A percentile compares a stretch with the other conserved stretches of the same genome.
phyloP scores from a whole-genome alignment of 2,888 invertebrate species.

The Epirrhoe tristata region DNA sequence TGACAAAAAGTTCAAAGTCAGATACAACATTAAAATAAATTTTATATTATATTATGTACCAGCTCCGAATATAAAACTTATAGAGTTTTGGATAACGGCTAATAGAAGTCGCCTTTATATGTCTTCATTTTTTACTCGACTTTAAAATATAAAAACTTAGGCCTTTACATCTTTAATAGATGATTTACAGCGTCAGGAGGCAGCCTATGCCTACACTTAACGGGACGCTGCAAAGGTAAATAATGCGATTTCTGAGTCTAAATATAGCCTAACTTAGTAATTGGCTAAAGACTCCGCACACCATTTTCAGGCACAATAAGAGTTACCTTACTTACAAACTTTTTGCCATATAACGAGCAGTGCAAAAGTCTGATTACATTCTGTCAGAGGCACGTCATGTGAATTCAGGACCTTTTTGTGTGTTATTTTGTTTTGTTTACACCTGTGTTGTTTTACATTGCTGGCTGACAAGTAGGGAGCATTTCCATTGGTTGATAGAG shows the following conservation, averaged over 20 bases:
- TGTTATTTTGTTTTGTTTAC: slow-evolving; percentile 15
- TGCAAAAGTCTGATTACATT: slow-evolving; percentile 66
- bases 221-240: no score
- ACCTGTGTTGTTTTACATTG: not conserved
- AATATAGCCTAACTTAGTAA: not conserved
- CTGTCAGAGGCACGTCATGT: slow-evolving; percentile 55
- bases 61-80: not conserved
- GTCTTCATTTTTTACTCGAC: no score
- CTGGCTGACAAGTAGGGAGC: not conserved
- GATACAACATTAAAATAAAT: slow-evolving; percentile 46
- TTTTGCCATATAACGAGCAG: slow-evolving; percentile 22
- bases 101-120: no score
- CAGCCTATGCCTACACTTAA: no score
- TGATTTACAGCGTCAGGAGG: no score
- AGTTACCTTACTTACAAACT: slow-evolving; percentile 17
- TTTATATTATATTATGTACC: slow-evolving; percentile 5
- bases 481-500: not conserved
- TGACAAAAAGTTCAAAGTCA: slow-evolving; percentile 66
- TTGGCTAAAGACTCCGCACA: slow-evolving; percentile 5
- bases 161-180: no score
- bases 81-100: not conserved
- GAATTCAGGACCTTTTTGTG: slow-evolving; percentile 5
- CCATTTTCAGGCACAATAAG: slow-evolving; percentile 18
- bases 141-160: no score
- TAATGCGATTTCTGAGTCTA: not conserved